Conservation (phyloP, 37 sponge, comb jelly and placozoan species). For the Chondrosia reniformis region DNA sequence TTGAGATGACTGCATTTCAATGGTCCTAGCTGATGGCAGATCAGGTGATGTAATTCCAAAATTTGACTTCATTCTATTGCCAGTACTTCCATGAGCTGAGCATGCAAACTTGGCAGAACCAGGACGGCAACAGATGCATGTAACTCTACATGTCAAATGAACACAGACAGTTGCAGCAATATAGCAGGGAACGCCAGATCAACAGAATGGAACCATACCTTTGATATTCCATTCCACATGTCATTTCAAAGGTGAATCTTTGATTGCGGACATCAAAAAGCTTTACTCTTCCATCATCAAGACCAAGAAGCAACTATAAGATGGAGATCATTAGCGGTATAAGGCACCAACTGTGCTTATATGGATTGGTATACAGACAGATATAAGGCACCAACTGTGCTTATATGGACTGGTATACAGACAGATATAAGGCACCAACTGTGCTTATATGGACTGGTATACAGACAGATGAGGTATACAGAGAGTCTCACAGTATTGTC, state of each 20-base stretch:
- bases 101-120: conserved; percentile 46
- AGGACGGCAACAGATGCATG: conserved; percentile 48
- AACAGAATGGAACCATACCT: conserved; percentile 37
- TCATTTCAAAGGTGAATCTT: conserved; percentile 33
- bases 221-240: conserved; percentile 40
- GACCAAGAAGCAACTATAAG: conserved; percentile 47
- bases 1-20: conserved; percentile 1
- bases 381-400: background rate
- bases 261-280: conserved; percentile 36
- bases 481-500: conserved; percentile 3
- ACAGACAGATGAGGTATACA: background rate
- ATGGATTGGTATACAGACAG: background rate
- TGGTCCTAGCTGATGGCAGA: conserved; percentile 38
- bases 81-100: conserved; percentile 21
- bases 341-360: background rate
- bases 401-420: background rate
- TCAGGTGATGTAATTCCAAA: conserved; percentile 44
- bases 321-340: no score
- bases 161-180: no score
- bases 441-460: background rate
- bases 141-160: conserved; percentile 35
- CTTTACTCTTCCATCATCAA: conserved; percentile 35
- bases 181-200: background rate
- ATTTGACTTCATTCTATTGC: background rate
- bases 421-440: background rate